These are phyloP conservation scores for Melanchra persicariae DNA, from an alignment of 2,888 invertebrate species.

Conservation along the genomic window DNA sequence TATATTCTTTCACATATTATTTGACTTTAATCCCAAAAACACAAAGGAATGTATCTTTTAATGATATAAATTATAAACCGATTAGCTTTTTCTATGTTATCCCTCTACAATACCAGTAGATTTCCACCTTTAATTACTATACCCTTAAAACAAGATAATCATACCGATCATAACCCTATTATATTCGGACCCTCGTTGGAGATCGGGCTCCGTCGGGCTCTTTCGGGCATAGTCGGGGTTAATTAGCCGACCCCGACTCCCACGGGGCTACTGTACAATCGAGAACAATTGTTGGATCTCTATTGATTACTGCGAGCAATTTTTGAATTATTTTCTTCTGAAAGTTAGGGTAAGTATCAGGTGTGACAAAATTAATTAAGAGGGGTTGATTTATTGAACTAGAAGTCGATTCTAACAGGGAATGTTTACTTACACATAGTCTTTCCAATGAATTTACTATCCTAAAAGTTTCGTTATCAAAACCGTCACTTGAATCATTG, in stretches of 20 bases:
- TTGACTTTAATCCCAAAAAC: no score
- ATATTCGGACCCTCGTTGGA: constrained; percentile 41
- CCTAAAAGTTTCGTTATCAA: no score
- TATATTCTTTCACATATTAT: no score
- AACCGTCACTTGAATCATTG: no score
- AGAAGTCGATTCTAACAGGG: no score
- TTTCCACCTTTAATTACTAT: constrained; percentile 47
- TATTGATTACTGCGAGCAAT: constrained; percentile 37
- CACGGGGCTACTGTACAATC: constrained; percentile 46
- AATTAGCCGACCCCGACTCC: constrained; percentile 72
- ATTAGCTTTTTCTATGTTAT: no score
- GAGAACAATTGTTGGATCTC: constrained; percentile 38
- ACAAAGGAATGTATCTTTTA: no score
- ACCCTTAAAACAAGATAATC: constrained; percentile 57
- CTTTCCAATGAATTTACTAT: no score
- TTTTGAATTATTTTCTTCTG: background rate
- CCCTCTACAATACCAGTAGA: background rate
- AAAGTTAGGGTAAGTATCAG: background rate
- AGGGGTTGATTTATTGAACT: background rate
- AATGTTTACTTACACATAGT: no score
- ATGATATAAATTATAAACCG: no score
- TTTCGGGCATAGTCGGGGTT: constrained; percentile 74
- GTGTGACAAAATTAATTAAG: background rate
- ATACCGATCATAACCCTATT: constrained; percentile 59
- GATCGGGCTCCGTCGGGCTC: constrained; percentile 20